Evolutionary conservation across 1,140 invertebrate species (phyloP).

Genomic region (Linepithema humile): DNA sequence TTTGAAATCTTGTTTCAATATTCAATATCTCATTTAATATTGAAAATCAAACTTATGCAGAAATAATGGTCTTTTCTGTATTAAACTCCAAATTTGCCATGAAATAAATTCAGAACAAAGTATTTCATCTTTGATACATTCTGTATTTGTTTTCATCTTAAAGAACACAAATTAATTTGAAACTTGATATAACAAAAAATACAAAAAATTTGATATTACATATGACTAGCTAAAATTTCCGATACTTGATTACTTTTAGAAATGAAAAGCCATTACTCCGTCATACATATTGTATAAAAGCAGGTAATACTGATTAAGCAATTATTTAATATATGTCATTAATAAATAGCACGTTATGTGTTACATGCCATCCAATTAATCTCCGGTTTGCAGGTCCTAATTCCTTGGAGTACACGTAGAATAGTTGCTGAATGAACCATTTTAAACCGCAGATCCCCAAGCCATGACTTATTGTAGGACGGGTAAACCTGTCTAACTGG

Average conservation of each 20-base stretch:
- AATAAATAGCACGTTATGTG: conserved; percentile 52
- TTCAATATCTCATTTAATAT: background rate
- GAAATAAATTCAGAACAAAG: background rate
- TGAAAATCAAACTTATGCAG: background rate
- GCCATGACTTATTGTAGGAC: conserved; percentile 58
- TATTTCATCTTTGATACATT: conserved; percentile 20
- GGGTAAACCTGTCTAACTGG: conserved; percentile 65
- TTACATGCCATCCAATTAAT: conserved; percentile 54
- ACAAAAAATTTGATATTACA: conserved; percentile 41
- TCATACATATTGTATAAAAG: conserved; percentile 46
- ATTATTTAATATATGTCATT: conserved; percentile 31
- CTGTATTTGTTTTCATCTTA: background rate
- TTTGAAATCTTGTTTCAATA: too few relatives aligned
- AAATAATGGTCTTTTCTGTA: background rate
- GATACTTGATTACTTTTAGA: conserved; percentile 36
- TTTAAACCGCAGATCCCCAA: conserved; percentile 58
- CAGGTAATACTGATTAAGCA: conserved; percentile 46
- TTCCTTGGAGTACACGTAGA: conserved; percentile 62
- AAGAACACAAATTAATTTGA: background rate
- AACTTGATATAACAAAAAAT: background rate
- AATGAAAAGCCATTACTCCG: conserved; percentile 53
- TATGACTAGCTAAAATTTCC: conserved; percentile 52
- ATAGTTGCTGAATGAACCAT: conserved; percentile 67
- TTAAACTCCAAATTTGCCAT: background rate
- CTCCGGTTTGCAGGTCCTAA: conserved; percentile 65